A percentile compares a stretch with the other conserved stretches of the same genome.
Evolutionary conservation across 2,797 vertebrate species (phyloP).

Genomic region (Platalea minor): DNA sequence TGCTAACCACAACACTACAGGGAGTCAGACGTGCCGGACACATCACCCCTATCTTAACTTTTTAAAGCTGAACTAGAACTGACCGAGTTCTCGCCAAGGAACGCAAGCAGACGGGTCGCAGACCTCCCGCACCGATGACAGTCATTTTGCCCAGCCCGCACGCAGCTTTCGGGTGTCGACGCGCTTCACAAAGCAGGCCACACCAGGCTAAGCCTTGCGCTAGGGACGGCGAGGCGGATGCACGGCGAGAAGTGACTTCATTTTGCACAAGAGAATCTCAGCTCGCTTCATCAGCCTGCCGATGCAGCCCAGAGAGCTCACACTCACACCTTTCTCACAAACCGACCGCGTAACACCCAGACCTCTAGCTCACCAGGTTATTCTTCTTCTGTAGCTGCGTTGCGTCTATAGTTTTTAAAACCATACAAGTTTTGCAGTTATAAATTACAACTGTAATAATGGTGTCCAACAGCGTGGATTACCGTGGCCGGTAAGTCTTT

Average conservation of each 20-base stretch:
- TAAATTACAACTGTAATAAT: background rate
- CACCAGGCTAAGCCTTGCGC: background rate
- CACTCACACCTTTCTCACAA: background rate
- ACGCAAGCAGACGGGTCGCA: fast-evolving
- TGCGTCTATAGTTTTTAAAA: background rate
- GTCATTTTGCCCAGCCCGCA: background rate
- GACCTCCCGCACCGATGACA: background rate
- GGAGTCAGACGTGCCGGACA: background rate
- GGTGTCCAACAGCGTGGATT: fast-evolving
- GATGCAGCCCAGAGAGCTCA: background rate
- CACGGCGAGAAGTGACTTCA: background rate
- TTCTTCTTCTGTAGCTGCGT: background rate
- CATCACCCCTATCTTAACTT: background rate
- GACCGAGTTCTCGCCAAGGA: background rate
- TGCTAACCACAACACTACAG: background rate
- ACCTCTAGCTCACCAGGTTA: background rate
- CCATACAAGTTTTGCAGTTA: background rate
- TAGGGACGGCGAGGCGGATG: background rate
- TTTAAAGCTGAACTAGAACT: background rate
- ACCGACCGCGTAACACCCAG: fast-evolving
- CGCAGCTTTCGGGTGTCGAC: background rate
- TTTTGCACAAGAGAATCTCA: background rate
- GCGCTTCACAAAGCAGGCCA: background rate
- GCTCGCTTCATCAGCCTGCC: background rate
- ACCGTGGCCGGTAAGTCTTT: background rate